These are phyloP conservation scores for Epicauta chinensis DNA, from an alignment of 1,140 invertebrate genomes.

Conservation along the genomic window DNA sequence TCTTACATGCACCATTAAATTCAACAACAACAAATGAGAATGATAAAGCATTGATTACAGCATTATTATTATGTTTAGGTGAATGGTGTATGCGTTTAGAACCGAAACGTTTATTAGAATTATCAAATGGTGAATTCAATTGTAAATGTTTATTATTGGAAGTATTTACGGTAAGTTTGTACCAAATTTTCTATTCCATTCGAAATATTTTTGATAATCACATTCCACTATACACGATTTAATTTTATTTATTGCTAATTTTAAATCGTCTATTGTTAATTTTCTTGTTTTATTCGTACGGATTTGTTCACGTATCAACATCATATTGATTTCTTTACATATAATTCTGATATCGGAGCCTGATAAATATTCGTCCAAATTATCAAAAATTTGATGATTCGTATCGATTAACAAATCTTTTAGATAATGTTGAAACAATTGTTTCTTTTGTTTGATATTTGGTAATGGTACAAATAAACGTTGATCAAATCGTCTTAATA, in stretches of 20 bases:
- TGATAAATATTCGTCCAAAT: constrained; percentile 69
- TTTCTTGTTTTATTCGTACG: constrained; percentile 8
- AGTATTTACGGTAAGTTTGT: constrained; percentile 51
- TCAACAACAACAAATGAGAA: constrained; percentile 45
- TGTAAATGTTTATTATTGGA: constrained; percentile 53
- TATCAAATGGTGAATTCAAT: constrained; percentile 39
- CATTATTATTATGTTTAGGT: constrained; percentile 81
- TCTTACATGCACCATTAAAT: constrained; percentile 31
- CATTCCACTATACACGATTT: constrained; percentile 3
- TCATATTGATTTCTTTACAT: constrained; percentile 82
- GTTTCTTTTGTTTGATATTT: constrained; percentile 52
- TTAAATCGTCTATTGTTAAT: constrained; percentile 2
- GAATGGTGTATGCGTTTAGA: constrained; percentile 86
- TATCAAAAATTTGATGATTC: constrained; percentile 43
- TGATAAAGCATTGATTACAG: constrained; percentile 69
- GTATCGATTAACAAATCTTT: constrained; percentile 45
- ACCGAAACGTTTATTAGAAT: constrained; percentile 43
- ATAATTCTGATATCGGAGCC: constrained; percentile 83
- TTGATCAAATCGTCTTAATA: constrained; percentile 84
- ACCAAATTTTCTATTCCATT: constrained; percentile 31
- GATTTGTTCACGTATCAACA: constrained; percentile 44
- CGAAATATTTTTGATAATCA: constrained; percentile 26
- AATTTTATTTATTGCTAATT: constrained; percentile 3
- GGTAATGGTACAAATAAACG: constrained; percentile 77
- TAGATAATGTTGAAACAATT: constrained; percentile 58